Evolutionary conservation across 2,113 vertebrate genomes (phyloP).

Genomic region (Pluvialis apricaria): DNA sequence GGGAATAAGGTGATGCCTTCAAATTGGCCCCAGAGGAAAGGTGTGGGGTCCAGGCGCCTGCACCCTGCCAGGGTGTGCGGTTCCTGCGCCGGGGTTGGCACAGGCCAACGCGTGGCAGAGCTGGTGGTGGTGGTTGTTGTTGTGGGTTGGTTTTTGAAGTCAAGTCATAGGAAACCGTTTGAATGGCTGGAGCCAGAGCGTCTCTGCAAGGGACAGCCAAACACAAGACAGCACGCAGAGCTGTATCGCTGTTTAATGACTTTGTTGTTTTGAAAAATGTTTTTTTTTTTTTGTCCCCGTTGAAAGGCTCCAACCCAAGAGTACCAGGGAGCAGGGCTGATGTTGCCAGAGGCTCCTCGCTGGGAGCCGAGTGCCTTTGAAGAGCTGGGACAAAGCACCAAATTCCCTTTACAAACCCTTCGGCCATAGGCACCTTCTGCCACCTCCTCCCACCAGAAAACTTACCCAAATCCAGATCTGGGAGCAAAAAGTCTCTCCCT

Average conservation of each 20-base stretch:
- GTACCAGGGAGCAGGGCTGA: background rate
- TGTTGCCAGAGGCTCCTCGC: background rate
- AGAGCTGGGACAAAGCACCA: background rate
- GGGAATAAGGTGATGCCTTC: background rate
- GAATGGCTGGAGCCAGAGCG: constrained; percentile 45
- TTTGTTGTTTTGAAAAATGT: background rate
- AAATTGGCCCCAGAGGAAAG: background rate
- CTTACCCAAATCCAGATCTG: background rate
- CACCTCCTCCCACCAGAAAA: background rate
- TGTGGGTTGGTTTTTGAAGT: background rate
- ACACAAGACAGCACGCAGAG: background rate
- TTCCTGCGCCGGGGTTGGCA: accelerated
- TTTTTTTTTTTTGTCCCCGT: background rate
- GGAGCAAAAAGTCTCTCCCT: background rate
- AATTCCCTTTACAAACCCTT: background rate
- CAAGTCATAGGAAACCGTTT: constrained; percentile 21
- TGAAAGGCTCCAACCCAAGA: background rate
- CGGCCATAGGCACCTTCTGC: accelerated
- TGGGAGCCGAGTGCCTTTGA: background rate
- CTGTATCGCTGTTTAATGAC: background rate
- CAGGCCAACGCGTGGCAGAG: background rate
- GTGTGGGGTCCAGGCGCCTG: background rate
- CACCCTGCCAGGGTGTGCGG: accelerated
- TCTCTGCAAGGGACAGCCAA: constrained; percentile 5
- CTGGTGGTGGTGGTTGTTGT: background rate